Evolutionary conservation across 2,888 invertebrate genomes (phyloP).

Genomic region (Microdon myrmicae): DNA sequence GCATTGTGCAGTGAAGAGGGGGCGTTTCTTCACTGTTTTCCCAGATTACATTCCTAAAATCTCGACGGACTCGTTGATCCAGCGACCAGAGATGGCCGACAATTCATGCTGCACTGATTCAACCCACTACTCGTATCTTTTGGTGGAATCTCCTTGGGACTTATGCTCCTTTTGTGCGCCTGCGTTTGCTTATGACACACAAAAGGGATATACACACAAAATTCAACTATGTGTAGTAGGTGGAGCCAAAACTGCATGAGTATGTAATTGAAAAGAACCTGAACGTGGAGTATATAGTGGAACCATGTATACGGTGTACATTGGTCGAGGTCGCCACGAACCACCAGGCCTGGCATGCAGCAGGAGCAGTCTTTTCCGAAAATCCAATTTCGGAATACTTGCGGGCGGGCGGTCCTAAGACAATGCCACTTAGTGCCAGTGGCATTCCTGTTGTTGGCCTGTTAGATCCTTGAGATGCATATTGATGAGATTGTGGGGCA

Average conservation of each 20-base stretch:
- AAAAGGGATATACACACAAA: slow-evolving; percentile 18
- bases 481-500: slow-evolving; percentile 38
- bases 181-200: slow-evolving; percentile 40
- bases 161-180: slow-evolving; percentile 40
- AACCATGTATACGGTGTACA: slow-evolving; percentile 23
- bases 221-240: slow-evolving; percentile 40
- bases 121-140: slow-evolving; percentile 25
- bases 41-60: slow-evolving; percentile 42
- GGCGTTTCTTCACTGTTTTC: slow-evolving; percentile 44
- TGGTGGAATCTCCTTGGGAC: slow-evolving; percentile 16
- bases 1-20: slow-evolving; percentile 37
- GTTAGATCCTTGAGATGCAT: slow-evolving; percentile 49
- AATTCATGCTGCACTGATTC: slow-evolving; percentile 28
- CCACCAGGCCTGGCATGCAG: slow-evolving; percentile 6
- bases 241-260: slow-evolving; percentile 40
- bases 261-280: slow-evolving; percentile 33
- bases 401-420: slow-evolving; percentile 49
- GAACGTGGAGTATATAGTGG: slow-evolving; percentile 40
- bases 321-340: slow-evolving; percentile 38
- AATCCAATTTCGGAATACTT: slow-evolving; percentile 44
- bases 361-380: slow-evolving; percentile 39
- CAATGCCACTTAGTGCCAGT: slow-evolving; percentile 28
- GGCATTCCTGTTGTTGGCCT: slow-evolving; percentile 45
- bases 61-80: slow-evolving; percentile 8
- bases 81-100: slow-evolving; percentile 44